Base-by-base conservation (phyloP, 1,140 invertebrate species). In the Drosophila miranda region DNA sequence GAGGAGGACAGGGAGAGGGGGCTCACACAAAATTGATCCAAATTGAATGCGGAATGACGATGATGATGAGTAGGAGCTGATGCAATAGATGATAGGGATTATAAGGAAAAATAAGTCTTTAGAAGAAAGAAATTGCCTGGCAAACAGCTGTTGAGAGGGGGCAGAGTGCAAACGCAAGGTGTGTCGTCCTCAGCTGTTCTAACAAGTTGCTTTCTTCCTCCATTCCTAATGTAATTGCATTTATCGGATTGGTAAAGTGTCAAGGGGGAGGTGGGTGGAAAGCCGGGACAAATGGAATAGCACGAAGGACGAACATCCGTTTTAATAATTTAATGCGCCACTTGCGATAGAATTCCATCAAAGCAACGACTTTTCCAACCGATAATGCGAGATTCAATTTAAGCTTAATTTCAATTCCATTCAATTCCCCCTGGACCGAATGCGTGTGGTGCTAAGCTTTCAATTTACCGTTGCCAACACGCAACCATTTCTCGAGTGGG, bases 281-380 rank as follows among this genome's bases (percentile, higher is more conserved):
- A 11, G 23, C 45, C n/a, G 45, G 13, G 19, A 48, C 9, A 48
- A 55, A 69, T 69, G 38, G 52, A 68, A 57, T 49, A 41, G 34
- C 30, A 58, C 34, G 26, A 11, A 26, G 14, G 11, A 26, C 28
- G 21, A 28, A 14, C 28, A 23, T 26, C 13, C 16, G 13, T 64
- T 46, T 74, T 52, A 57, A 64, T 74, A 64, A 74, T 74, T 74
- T 57, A 74, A 64, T 74, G 70, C 64, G 34, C 34, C 64, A 68
- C 55, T 56, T 50, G 34, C 43, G 50, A 49, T 38, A 4, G 42
- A 54, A 62, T 72, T 49, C 30, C 55, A 28, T 28, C 23, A 28
- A 13, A 44, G 26, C 19, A 66, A 50, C 38, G 26, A 42, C 43
- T 6, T n/a, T 16, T 42, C 38, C 43, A 49, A 16, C 28, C 50